phyloP scores from a whole-genome alignment of 2,888 invertebrate genomes.

The Ametastegia equiseti region DNA sequence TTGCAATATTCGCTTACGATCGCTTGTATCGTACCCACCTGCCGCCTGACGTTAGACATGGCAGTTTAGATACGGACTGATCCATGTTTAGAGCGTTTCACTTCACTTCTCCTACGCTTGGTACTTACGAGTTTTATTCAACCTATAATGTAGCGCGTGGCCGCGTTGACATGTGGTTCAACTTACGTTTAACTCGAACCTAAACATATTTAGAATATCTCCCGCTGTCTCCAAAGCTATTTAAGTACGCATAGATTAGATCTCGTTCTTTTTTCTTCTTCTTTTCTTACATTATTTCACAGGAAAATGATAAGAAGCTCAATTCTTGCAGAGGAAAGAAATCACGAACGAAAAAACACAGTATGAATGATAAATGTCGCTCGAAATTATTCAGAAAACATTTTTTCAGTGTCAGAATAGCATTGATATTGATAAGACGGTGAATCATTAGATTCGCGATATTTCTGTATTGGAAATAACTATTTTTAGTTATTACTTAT shows the following conservation, averaged over 20 bases:
- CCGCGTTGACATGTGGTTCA: neutral
- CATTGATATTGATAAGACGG: too few species aligned
- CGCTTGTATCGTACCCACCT: conserved; percentile 34
- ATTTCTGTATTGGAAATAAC: too few species aligned
- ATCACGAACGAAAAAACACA: too few species aligned
- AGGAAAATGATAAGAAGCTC: too few species aligned
- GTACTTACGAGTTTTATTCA: neutral
- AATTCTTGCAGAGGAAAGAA: too few species aligned
- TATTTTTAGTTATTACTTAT: too few species aligned
- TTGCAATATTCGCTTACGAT: too few species aligned
- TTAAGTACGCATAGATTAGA: neutral
- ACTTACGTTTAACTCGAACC: neutral
- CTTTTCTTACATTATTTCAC: too few species aligned
- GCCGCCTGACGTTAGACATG: conserved; percentile 33
- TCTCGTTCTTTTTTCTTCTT: neutral
- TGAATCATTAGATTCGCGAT: too few species aligned
- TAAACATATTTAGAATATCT: neutral
- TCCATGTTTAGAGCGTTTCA: neutral
- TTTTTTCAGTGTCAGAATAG: too few species aligned
- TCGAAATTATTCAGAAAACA: too few species aligned
- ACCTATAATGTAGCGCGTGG: neutral
- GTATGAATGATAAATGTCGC: too few species aligned
- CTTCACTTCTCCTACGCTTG: neutral
- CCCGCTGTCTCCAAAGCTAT: neutral
- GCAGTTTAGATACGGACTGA: conserved; percentile 34